These are phyloP conservation scores for Leptinotarsa defecta DNA, from an alignment of 1,140 invertebrate species.

Conservation along the genomic window DNA sequence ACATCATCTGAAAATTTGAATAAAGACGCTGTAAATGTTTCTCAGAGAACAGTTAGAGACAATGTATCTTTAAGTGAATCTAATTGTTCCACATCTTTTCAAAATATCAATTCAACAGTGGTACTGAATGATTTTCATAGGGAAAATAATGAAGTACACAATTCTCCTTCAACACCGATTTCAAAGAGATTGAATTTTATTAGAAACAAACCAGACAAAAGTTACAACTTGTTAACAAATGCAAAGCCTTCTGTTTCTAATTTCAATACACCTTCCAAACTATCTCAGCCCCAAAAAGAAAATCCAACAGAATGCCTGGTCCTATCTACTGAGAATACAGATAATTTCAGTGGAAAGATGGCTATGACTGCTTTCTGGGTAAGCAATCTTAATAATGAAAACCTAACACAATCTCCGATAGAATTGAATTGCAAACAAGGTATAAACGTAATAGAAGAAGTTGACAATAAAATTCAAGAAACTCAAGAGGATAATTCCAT, in stretches of 20 bases:
- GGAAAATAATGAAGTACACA: background rate
- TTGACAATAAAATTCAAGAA: background rate
- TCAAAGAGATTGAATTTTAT: background rate
- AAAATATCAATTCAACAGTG: background rate
- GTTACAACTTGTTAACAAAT: background rate
- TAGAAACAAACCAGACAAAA: background rate
- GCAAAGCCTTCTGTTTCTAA: background rate
- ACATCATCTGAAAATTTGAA: background rate
- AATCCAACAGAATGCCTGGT: background rate
- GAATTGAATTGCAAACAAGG: background rate
- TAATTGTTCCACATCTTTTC: background rate
- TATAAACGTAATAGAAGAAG: background rate
- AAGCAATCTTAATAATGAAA: slow-evolving; percentile 2
- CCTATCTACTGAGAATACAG: background rate
- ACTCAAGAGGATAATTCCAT: background rate
- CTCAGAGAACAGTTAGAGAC: background rate
- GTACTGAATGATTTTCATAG: background rate
- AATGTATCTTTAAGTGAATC: background rate
- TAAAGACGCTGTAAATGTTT: background rate
- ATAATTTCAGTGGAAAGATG: slow-evolving; percentile 6
- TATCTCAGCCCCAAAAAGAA: background rate
- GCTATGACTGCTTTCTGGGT: slow-evolving; percentile 20
- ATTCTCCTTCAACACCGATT: background rate
- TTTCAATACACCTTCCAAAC: background rate
- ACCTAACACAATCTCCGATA: background rate